These are phyloP conservation scores for Bubo bubo DNA, from an alignment of 2,113 vertebrate species.

Conservation along the genomic window DNA sequence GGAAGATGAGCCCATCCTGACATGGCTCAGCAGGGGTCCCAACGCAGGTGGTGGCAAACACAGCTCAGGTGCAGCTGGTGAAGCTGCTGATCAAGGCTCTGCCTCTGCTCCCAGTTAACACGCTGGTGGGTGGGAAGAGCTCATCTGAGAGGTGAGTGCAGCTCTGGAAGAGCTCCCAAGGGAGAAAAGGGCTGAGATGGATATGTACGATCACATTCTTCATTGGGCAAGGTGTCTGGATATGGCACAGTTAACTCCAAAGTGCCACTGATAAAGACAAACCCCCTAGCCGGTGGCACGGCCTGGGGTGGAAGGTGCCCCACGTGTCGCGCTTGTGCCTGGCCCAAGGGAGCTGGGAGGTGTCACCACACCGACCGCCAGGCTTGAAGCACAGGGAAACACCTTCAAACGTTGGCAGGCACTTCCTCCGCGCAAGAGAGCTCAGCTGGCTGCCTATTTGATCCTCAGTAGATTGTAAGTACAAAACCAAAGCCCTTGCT, in stretches of 20 bases:
- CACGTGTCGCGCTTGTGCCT: fast-evolving
- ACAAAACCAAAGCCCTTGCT: background rate
- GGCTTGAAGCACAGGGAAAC: background rate
- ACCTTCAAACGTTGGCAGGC: background rate
- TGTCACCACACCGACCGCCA: background rate
- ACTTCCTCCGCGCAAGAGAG: background rate
- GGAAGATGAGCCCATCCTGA: background rate
- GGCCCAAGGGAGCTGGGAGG: background rate
- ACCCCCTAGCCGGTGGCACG: background rate
- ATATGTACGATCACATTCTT: background rate
- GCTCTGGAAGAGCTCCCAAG: background rate
- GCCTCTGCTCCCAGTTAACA: background rate
- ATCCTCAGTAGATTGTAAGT: background rate
- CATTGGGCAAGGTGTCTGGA: background rate
- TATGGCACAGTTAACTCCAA: background rate
- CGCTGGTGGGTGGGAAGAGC: background rate
- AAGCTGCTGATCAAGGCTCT: background rate
- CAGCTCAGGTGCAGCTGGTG: background rate
- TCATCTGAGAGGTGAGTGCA: background rate
- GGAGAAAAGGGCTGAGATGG: background rate
- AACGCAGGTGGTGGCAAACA: fast-evolving
- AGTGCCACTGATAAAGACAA: background rate
- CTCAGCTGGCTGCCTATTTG: background rate
- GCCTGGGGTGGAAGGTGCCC: background rate
- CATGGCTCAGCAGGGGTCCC: background rate